These are phyloP conservation scores for Drosophila virilis DNA, from an alignment of 1,140 invertebrate species.

Conservation along the genomic window DNA sequence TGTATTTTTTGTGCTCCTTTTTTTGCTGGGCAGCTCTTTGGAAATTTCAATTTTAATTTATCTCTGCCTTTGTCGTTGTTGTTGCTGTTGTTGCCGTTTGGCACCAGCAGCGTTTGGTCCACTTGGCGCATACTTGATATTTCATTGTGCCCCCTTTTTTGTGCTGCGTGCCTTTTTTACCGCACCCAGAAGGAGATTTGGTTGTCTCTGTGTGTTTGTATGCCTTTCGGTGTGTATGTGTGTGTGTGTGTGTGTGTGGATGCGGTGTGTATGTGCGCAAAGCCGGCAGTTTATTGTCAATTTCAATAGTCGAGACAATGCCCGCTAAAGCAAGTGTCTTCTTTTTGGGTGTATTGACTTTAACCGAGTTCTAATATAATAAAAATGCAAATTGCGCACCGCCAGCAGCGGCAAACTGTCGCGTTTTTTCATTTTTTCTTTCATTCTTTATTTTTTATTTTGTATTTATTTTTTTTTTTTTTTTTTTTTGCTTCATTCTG, in stretches of 20 bases:
- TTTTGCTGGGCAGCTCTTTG: conserved; percentile 21
- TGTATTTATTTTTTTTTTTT: neutral
- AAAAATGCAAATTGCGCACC: conserved; percentile 70
- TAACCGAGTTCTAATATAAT: conserved; percentile 73
- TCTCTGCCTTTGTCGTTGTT: conserved; percentile 18
- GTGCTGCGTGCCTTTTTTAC: conserved; percentile 22
- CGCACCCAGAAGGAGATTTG: conserved; percentile 2
- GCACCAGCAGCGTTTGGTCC: conserved; percentile 22
- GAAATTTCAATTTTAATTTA: conserved; percentile 66
- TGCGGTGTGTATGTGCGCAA: neutral
- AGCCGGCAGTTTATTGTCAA: conserved; percentile 26
- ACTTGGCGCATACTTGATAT: conserved; percentile 60
- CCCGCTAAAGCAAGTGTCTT: conserved; percentile 28
- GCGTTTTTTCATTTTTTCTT: conserved; percentile 12
- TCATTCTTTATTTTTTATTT: conserved; percentile 4
- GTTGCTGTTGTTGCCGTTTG: conserved; percentile 8
- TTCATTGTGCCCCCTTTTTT: conserved; percentile 40
- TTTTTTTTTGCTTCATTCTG: neutral
- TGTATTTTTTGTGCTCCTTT: conserved; percentile 14
- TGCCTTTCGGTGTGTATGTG: neutral
- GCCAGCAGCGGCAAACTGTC: conserved; percentile 34
- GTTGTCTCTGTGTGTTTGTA: neutral
- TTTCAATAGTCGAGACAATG: conserved; percentile 47
- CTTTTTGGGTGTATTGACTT: conserved; percentile 64
- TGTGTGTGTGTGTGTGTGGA: no score